A percentile compares a stretch with the other conserved stretches of the same genome.
Evolutionary conservation across 2,797 vertebrate genomes (phyloP).

Genomic region (Cheirogaleus major): DNA sequence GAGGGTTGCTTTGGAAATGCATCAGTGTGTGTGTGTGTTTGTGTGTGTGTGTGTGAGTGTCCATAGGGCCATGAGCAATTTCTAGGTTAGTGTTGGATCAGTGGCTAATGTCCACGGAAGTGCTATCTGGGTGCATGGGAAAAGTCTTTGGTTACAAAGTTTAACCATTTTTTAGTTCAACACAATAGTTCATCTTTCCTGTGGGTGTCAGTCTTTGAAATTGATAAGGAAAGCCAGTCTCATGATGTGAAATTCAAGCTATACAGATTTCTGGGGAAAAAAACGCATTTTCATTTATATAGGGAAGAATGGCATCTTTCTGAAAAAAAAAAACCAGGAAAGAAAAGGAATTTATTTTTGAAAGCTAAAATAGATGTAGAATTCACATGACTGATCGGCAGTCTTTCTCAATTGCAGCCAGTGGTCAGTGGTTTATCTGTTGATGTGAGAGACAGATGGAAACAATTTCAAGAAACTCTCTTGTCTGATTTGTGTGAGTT

Average conservation of each 20-base stretch:
- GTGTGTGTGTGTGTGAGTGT: too few species aligned
- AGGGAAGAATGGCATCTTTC: background rate
- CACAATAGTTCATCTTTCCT: background rate
- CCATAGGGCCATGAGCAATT: rapidly evolving
- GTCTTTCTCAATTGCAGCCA: background rate
- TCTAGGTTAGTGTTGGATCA: background rate
- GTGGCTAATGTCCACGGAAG: background rate
- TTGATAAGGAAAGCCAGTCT: background rate
- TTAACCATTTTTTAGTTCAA: constrained; percentile 8
- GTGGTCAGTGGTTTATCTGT: background rate
- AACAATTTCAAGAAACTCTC: background rate
- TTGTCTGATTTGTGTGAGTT: background rate
- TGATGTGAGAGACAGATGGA: background rate
- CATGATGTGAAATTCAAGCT: background rate
- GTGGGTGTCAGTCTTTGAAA: background rate
- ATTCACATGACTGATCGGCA: background rate
- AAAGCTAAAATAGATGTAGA: background rate
- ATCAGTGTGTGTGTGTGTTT: too few species aligned
- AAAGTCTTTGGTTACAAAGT: background rate
- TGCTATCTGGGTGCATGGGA: background rate
- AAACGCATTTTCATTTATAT: background rate
- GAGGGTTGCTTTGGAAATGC: background rate
- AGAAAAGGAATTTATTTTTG: background rate
- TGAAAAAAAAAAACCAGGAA: background rate
- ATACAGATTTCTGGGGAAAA: background rate